Evolutionary conservation across 2,888 invertebrate genomes (phyloP).

Genomic region (Pterobdella sp.): DNA sequence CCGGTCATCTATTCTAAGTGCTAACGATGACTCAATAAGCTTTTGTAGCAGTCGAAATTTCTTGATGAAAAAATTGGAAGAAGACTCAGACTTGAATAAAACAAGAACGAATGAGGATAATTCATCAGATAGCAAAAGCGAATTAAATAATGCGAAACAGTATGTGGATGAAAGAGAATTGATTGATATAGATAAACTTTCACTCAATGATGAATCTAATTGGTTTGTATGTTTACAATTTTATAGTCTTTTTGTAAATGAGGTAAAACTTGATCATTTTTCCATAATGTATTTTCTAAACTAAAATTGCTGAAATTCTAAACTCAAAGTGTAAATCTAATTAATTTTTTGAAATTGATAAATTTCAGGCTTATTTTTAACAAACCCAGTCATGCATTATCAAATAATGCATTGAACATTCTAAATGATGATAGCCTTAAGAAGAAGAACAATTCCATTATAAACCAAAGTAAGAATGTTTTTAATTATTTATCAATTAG

Average conservation of each 20-base stretch:
- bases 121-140: neutral
- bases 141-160: neutral
- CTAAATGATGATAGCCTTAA: neutral
- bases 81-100: neutral
- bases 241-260: neutral
- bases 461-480: neutral
- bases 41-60: neutral
- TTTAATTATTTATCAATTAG: too few species aligned
- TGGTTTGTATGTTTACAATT: neutral
- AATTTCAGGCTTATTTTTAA: neutral
- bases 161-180: neutral
- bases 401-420: neutral
- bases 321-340: neutral
- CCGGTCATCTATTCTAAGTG: neutral
- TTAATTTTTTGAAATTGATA: neutral
- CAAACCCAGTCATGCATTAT: conserved; percentile 3
- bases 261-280: neutral
- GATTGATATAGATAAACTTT: conserved; percentile 7
- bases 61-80: neutral
- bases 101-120: neutral
- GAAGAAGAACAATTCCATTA: too few species aligned
- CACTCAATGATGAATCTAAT: neutral
- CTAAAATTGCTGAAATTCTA: neutral
- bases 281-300: too few species aligned
- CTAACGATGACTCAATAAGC: neutral